Conservation (phyloP, 2,888 invertebrate genomes). For the Aleiodes leptofemur region DNA sequence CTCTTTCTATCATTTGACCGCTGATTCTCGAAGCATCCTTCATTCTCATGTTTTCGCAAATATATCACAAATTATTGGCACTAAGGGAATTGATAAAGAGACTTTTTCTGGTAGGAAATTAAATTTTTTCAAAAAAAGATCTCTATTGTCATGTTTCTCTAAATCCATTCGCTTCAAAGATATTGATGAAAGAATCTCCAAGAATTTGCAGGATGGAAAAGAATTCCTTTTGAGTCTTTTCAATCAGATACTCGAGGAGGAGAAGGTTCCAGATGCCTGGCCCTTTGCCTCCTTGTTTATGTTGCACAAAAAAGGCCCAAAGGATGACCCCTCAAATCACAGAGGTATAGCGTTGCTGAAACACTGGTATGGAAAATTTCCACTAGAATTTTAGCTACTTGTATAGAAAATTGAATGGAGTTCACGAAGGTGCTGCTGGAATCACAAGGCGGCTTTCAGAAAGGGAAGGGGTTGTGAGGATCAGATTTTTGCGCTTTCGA, state of each 20-base stretch:
- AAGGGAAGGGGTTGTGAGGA: constrained; percentile 46
- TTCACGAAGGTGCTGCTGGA: constrained; percentile 27
- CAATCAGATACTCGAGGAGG: constrained; percentile 20
- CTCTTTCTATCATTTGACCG: no score
- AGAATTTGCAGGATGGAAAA: not conserved
- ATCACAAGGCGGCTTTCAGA: constrained; percentile 47
- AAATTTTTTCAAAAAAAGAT: no score
- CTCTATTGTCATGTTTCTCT: no score
- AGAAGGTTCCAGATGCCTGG: constrained; percentile 38
- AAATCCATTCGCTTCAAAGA: no score
- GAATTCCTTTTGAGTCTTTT: constrained; percentile 15
- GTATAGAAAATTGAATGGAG: no score
- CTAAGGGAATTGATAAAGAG: no score
- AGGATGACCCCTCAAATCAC: constrained; percentile 46
- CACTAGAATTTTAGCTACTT: no score
- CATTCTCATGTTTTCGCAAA: no score
- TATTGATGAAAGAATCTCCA: no score
- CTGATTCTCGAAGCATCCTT: no score
- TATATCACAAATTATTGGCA: no score
- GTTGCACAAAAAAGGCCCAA: constrained; percentile 28
- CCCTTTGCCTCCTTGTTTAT: constrained; percentile 27
- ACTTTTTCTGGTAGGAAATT: no score
- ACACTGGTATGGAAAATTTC: constrained; percentile 41
- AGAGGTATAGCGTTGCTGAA: constrained; percentile 46
- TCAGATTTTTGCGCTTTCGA: constrained; percentile 42